Evolutionary conservation across 2,888 invertebrate genomes (phyloP).

Genomic region (Rhagonycha lutea): DNA sequence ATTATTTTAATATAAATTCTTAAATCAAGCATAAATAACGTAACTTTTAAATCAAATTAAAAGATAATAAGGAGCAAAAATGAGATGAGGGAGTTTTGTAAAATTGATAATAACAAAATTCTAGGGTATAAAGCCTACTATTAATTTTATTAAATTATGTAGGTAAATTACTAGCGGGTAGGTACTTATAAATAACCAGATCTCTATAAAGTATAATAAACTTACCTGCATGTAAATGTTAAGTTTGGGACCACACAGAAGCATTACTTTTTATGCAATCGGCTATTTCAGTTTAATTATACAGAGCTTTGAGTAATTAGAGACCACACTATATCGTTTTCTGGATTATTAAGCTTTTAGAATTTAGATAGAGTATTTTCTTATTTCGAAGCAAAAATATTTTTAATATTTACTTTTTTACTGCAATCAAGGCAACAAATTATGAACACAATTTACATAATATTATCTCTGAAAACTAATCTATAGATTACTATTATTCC

Average conservation of each 20-base stretch:
- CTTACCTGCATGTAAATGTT: background rate
- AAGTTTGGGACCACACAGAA: background rate
- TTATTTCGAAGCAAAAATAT: background rate
- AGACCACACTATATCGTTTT: background rate
- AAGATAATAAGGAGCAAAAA: background rate
- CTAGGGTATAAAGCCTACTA: background rate
- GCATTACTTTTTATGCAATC: background rate
- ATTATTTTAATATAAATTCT: background rate
- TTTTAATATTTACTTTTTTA: too few species aligned
- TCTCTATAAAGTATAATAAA: background rate
- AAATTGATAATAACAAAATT: background rate
- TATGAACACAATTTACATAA: too few species aligned
- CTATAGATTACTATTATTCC: too few species aligned
- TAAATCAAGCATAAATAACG: background rate
- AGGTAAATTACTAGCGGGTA: background rate
- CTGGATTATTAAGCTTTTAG: background rate
- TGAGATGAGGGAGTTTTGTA: background rate
- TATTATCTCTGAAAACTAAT: too few species aligned
- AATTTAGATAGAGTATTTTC: background rate
- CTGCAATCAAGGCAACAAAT: too few species aligned
- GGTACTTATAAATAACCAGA: background rate
- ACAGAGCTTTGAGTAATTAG: background rate
- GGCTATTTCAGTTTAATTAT: background rate
- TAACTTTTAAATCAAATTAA: background rate
- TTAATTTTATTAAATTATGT: background rate